phyloP scores from a whole-genome alignment of 1,140 invertebrate genomes.

The Eriocheir sinensis region DNA sequence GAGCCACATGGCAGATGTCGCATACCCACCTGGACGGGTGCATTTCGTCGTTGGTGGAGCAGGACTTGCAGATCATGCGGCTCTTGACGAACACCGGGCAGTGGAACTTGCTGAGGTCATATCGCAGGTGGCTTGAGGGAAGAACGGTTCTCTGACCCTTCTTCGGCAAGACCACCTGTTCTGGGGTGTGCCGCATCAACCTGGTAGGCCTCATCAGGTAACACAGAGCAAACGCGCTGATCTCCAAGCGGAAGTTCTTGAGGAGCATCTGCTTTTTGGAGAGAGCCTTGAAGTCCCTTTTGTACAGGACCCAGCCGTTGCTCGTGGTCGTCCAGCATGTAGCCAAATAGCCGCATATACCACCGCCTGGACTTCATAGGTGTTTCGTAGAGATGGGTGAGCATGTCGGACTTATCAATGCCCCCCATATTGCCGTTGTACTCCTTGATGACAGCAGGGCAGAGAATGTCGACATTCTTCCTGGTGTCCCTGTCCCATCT shows the following conservation, averaged over 20 bases:
- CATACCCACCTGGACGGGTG: constrained; percentile 31
- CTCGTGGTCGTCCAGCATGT: not conserved
- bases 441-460: not conserved
- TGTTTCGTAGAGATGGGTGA: not conserved
- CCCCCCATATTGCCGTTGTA: constrained; percentile 33
- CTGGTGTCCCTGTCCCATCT: not conserved
- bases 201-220: not conserved
- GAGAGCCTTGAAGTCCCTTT: constrained; percentile 16
- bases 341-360: constrained; percentile 28
- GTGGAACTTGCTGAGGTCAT: not conserved
- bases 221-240: no score
- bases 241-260: not conserved
- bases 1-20: not conserved
- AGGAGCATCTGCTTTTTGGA: not conserved
- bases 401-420: constrained; percentile 34
- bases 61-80: not conserved
- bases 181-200: constrained; percentile 6
- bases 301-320: not conserved
- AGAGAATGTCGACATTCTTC: not conserved
- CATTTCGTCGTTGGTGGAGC: constrained; percentile 27
- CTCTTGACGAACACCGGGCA: not conserved
- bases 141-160: not conserved
- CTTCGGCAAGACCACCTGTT: not conserved
- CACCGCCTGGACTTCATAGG: constrained; percentile 26
- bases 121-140: not conserved